Percentiles rank a stretch among this genome's conserved stretches.
These are phyloP conservation scores for Camptogramma bilineatum DNA, from an alignment of 2,888 invertebrate species.

Conservation along the genomic window DNA sequence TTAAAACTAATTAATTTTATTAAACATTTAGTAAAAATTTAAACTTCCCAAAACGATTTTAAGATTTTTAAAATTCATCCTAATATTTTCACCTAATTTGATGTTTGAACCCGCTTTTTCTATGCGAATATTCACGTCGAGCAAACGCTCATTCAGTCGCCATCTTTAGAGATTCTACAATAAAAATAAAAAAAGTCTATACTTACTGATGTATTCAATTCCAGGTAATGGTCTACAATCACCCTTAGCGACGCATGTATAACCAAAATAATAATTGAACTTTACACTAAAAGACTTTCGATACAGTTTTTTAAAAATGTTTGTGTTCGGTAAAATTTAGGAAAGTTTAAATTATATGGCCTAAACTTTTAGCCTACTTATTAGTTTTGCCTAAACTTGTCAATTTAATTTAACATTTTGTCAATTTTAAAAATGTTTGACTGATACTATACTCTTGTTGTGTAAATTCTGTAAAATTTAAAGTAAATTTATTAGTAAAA, in stretches of 20 bases:
- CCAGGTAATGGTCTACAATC: conserved; percentile 78
- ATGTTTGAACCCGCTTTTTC: neutral
- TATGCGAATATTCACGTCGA: too few species aligned
- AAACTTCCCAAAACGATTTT: neutral
- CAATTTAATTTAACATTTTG: conserved; percentile 52
- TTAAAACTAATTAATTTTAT: neutral
- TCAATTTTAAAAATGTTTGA: conserved; percentile 69
- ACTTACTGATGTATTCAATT: conserved; percentile 39
- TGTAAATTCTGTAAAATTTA: conserved; percentile 33
- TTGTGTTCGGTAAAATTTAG: conserved; percentile 30
- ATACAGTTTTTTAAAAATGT: conserved; percentile 44
- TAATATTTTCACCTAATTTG: too few species aligned
- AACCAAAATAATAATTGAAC: conserved; percentile 65
- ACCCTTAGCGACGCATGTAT: conserved; percentile 87
- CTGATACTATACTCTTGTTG: conserved; percentile 72
- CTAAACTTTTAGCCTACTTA: conserved; percentile 35
- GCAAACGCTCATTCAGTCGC: too few species aligned
- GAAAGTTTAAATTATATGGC: conserved; percentile 33
- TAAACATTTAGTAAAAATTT: neutral
- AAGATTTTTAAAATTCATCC: too few species aligned
- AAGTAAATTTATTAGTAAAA: conserved; percentile 28
- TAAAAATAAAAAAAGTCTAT: too few species aligned
- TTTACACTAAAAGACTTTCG: conserved; percentile 47
- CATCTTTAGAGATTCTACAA: too few species aligned
- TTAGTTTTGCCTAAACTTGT: conserved; percentile 50